phyloP scores from a whole-genome alignment of 2,888 invertebrate species.

The Acleris emargana region DNA sequence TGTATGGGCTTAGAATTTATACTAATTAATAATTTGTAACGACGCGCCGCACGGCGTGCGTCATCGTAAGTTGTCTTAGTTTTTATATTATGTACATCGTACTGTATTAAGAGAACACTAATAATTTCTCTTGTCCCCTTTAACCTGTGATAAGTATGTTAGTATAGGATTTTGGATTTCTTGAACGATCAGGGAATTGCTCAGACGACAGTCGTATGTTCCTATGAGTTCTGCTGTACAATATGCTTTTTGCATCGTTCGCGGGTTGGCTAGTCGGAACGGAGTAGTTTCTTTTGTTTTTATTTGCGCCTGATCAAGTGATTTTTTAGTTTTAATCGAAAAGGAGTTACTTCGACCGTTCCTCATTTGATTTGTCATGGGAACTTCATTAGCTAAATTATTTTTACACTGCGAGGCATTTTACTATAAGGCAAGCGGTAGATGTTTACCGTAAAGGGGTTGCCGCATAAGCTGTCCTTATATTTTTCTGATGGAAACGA shows the following conservation, averaged over 20 bases:
- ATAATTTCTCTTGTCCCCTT: constrained; percentile 82
- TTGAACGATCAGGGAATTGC: constrained; percentile 75
- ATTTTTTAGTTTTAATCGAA: constrained; percentile 46
- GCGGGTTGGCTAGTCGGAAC: constrained; percentile 68
- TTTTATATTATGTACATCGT: constrained; percentile 68
- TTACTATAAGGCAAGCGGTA: constrained; percentile 4
- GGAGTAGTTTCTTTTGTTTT: constrained; percentile 55
- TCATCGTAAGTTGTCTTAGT: constrained; percentile 77
- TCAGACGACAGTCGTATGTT: constrained; percentile 77
- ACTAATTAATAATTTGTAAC: constrained; percentile 61
- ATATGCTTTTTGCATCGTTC: constrained; percentile 62
- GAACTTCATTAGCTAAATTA: constrained; percentile 23
- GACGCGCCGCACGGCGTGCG: constrained; percentile 57
- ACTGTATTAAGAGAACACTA: constrained; percentile 80
- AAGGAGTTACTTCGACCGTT: constrained; percentile 53
- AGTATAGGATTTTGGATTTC: constrained; percentile 75
- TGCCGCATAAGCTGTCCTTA: too few relatives aligned
- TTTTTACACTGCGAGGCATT: constrained; percentile 21
- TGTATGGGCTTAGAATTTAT: constrained; percentile 75
- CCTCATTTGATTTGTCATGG: constrained; percentile 45
- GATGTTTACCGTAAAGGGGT: background rate
- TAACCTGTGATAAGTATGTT: constrained; percentile 84
- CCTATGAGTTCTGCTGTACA: constrained; percentile 77
- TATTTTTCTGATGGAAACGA: too few relatives aligned
- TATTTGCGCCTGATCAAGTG: constrained; percentile 59